A percentile compares a stretch with the other conserved stretches of the same genome.
Conservation (phyloP, 2,888 invertebrate genomes). For the Anthophora plumipes region DNA sequence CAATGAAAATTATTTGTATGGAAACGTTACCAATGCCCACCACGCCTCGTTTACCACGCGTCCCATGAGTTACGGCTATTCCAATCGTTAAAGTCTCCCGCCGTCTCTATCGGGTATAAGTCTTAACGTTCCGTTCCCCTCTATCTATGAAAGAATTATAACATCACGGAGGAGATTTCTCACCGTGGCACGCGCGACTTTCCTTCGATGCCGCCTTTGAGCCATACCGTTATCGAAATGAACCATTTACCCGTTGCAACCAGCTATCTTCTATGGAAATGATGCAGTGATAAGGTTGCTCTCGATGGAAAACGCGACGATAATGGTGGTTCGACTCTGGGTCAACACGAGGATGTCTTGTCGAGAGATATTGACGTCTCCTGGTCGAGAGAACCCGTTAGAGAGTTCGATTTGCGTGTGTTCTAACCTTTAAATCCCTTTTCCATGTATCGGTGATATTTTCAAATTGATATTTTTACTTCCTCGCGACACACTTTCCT, state of each 20-base stretch:
- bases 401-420: slow-evolving; percentile 5
- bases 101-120: neutral
- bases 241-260: slow-evolving; percentile 18
- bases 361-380: slow-evolving; percentile 24
- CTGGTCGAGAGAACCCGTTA: slow-evolving; percentile 42
- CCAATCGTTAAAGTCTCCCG: slow-evolving; percentile 23
- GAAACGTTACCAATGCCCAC: slow-evolving; percentile 52
- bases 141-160: slow-evolving; percentile 40
- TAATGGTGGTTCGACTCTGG: slow-evolving; percentile 9
- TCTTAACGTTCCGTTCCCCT: neutral
- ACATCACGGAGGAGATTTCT: slow-evolving; percentile 36
- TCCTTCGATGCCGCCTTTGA: slow-evolving; percentile 31
- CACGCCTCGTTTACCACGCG: slow-evolving; percentile 65
- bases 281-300: slow-evolving; percentile 41
- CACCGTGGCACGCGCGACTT: slow-evolving; percentile 40
- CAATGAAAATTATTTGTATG: slow-evolving; percentile 57
- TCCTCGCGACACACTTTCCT: slow-evolving; percentile 12
- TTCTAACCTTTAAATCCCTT: neutral
- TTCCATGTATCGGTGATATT: slow-evolving; percentile 5
- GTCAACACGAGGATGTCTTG: slow-evolving; percentile 26
- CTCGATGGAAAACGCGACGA: slow-evolving; percentile 17
- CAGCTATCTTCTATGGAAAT: slow-evolving; percentile 50
- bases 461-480: slow-evolving; percentile 4
- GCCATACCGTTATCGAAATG: slow-evolving; percentile 44
- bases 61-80: slow-evolving; percentile 61